Percentiles rank a stretch among this genome's conserved stretches.
Evolutionary conservation across 2,888 invertebrate genomes (phyloP).

Genomic region (Torymus tubicola): DNA sequence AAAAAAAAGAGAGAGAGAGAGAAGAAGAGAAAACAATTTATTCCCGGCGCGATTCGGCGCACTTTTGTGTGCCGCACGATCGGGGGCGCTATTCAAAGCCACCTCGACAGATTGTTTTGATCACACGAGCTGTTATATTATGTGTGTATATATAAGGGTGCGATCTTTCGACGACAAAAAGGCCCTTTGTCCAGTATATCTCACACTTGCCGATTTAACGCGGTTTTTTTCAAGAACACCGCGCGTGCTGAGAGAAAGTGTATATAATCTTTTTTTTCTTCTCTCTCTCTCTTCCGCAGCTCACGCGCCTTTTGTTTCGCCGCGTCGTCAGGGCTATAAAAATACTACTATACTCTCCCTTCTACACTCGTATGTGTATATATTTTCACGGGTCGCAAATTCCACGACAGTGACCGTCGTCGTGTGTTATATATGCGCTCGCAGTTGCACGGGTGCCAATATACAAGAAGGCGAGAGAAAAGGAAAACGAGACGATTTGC

Average conservation of each 20-base stretch:
- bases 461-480: neutral
- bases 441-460: conserved; percentile 26
- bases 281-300: neutral
- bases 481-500: too few relatives aligned
- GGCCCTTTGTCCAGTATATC: conserved; percentile 60
- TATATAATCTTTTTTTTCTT: conserved; percentile 21
- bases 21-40: conserved; percentile 47
- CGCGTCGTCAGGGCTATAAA: conserved; percentile 48
- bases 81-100: conserved; percentile 38
- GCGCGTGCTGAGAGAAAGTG: conserved; percentile 45
- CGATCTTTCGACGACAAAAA: conserved; percentile 62
- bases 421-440: neutral
- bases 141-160: conserved; percentile 52
- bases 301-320: conserved; percentile 43
- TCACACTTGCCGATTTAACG: conserved; percentile 48
- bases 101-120: conserved; percentile 66
- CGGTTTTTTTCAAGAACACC: conserved; percentile 50
- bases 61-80: conserved; percentile 42
- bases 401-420: conserved; percentile 65
- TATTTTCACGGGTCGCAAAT: conserved; percentile 59
- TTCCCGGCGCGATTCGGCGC: conserved; percentile 44
- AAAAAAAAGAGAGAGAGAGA: too few relatives aligned
- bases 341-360: conserved; percentile 32
- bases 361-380: conserved; percentile 33
- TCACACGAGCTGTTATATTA: conserved; percentile 55